phyloP scores from a whole-genome alignment of 2,888 invertebrate genomes.

The Cylloceria caligata region DNA sequence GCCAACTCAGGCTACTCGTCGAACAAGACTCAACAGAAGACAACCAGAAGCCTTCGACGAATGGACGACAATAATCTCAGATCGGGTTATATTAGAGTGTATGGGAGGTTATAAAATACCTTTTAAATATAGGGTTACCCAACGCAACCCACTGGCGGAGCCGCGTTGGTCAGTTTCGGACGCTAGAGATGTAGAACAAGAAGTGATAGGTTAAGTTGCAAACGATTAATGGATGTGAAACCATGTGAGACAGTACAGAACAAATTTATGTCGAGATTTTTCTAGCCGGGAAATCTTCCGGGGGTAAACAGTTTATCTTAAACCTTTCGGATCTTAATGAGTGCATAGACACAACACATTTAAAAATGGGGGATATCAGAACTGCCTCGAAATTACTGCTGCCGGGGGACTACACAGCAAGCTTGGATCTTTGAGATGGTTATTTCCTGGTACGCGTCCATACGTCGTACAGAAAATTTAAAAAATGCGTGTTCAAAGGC shows the following conservation, averaged over 20 bases:
- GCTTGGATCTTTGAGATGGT: constrained; percentile 8
- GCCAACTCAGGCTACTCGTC: not conserved
- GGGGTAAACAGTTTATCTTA: constrained; percentile 14
- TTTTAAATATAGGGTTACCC: too few species aligned
- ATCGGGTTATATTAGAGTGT: not conserved
- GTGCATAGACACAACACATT: not conserved
- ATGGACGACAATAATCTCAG: not conserved
- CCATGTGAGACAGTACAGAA: not conserved
- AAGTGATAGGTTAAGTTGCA: not conserved
- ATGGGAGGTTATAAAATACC: too few species aligned
- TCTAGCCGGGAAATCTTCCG: constrained; percentile 24
- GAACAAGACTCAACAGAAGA: not conserved
- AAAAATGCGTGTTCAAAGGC: constrained; percentile 3
- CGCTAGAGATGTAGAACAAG: too few species aligned
- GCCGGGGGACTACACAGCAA: not conserved
- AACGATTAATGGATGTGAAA: constrained; percentile 2
- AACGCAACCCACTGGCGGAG: too few species aligned
- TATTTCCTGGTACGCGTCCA: constrained; percentile 11
- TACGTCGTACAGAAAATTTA: constrained; percentile 12
- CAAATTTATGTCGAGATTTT: constrained; percentile 31
- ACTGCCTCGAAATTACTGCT: constrained; percentile 6
- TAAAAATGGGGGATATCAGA: constrained; percentile 36
- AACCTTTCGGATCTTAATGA: constrained; percentile 8
- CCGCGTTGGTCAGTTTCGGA: too few species aligned
- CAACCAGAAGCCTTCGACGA: not conserved